Evolutionary conservation across 2,888 invertebrate genomes (phyloP).

Genomic region (Barypeithes pellucidus): DNA sequence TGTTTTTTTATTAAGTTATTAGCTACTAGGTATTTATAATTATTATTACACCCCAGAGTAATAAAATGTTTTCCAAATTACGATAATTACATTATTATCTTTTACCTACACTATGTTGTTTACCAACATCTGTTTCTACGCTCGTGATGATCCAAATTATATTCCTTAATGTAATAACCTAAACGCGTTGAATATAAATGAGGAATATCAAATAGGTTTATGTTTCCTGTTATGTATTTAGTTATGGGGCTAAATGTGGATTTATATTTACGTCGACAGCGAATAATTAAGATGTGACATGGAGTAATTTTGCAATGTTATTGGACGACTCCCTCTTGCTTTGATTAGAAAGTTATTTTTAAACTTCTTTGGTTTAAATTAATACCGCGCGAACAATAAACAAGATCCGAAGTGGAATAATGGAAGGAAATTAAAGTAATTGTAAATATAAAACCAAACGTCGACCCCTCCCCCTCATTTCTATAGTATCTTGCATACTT

Average conservation of each 20-base stretch:
- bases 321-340: not conserved
- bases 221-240: slow-evolving; percentile 35
- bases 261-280: slow-evolving; percentile 31
- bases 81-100: slow-evolving; percentile 9
- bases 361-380: not conserved
- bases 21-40: not conserved
- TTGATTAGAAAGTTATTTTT: not conserved
- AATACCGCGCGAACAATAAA: too few relatives aligned
- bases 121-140: slow-evolving; percentile 11
- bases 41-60: not conserved
- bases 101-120: slow-evolving; percentile 10
- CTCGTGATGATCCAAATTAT: slow-evolving; percentile 29
- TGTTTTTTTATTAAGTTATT: too few relatives aligned
- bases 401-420: too few relatives aligned
- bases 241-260: slow-evolving; percentile 27
- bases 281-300: slow-evolving; percentile 27
- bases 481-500: too few relatives aligned
- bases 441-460: too few relatives aligned
- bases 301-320: slow-evolving; percentile 21
- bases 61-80: slow-evolving; percentile 1
- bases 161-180: slow-evolving; percentile 36
- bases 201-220: slow-evolving; percentile 41
- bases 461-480: too few relatives aligned
- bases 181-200: slow-evolving; percentile 41
- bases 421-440: too few relatives aligned